phyloP scores from a whole-genome alignment of 2,888 invertebrate species.

The Endomychus coccineus region DNA sequence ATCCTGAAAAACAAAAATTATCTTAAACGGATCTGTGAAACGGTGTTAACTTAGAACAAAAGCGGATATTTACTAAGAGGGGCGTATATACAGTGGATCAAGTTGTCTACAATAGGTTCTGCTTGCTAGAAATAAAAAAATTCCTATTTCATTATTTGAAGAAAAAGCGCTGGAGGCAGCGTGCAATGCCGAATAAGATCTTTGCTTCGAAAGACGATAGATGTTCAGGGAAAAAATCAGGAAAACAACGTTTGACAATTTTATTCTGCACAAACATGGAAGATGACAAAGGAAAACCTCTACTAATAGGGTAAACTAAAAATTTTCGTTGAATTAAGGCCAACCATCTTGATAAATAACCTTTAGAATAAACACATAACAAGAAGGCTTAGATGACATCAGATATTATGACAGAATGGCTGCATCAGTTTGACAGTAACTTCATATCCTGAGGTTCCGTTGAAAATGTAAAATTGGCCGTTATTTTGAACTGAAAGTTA shows the following conservation, averaged over 20 bases:
- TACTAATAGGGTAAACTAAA: no score
- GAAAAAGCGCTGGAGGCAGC: neutral
- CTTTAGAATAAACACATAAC: no score
- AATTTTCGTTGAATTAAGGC: neutral
- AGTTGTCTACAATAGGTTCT: neutral
- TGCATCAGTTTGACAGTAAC: no score
- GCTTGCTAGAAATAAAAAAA: neutral
- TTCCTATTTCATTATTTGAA: neutral
- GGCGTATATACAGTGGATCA: neutral
- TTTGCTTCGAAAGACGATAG: neutral
- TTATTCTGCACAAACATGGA: slow-evolving; percentile 3
- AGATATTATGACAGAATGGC: slow-evolving; percentile 2
- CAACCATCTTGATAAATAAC: neutral
- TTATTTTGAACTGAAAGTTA: no score
- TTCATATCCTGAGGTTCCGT: no score
- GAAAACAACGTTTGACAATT: slow-evolving; percentile 5
- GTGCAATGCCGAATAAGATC: slow-evolving; percentile 1
- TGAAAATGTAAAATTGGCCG: no score
- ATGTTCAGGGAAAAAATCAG: slow-evolving; percentile 1
- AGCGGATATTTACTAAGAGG: neutral
- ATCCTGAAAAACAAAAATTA: neutral
- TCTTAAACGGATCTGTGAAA: neutral
- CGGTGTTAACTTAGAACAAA: neutral
- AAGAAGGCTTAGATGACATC: slow-evolving; percentile 1
- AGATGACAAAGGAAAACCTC: neutral